These are phyloP conservation scores for Oenanthe melanoleuca DNA, from an alignment of 2,113 vertebrate species.

Conservation along the genomic window DNA sequence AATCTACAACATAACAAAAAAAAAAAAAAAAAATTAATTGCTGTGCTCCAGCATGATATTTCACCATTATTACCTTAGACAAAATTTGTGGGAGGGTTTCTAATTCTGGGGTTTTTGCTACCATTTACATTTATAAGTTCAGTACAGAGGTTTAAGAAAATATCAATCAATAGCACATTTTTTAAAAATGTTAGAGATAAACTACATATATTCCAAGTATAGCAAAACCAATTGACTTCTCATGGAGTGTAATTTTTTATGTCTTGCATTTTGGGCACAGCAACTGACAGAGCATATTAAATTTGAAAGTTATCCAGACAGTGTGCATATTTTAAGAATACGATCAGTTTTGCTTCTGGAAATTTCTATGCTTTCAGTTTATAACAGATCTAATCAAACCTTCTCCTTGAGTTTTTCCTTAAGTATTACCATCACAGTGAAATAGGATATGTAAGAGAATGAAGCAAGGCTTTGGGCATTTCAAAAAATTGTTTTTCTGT, in stretches of 20 bases:
- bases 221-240: not conserved
- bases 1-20: not conserved
- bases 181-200: not conserved
- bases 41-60: not conserved
- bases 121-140: not conserved
- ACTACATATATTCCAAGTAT: not conserved
- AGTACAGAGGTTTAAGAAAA: not conserved
- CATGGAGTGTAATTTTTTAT: not conserved
- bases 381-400: not conserved
- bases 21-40: not conserved
- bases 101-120: not conserved
- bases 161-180: not conserved
- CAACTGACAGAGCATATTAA: not conserved
- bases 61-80: not conserved
- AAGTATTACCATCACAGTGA: not conserved
- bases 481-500: not conserved
- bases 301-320: not conserved
- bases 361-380: not conserved
- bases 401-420: not conserved
- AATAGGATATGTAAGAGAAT: not conserved
- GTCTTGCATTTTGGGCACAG: not conserved
- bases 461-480: not conserved
- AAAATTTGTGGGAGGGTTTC: not conserved
- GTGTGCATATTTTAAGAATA: not conserved
- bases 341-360: not conserved